These are phyloP conservation scores for Sycobia sp. DNA, from an alignment of 1,140 invertebrate genomes.

Conservation along the genomic window DNA sequence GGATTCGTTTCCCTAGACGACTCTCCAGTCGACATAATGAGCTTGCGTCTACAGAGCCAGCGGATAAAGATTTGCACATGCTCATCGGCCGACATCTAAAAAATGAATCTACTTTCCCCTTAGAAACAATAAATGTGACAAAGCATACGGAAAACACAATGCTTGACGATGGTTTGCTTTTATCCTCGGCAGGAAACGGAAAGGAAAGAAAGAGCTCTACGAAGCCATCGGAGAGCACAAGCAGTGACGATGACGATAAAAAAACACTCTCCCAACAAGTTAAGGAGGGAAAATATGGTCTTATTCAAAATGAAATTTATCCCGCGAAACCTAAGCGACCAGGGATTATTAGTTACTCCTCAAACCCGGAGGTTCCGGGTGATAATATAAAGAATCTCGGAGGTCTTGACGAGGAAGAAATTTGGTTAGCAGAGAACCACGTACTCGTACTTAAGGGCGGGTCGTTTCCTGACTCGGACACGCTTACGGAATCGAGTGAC, in stretches of 20 bases:
- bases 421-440: conserved; percentile 89
- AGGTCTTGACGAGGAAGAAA: conserved; percentile 81
- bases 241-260: conserved; percentile 74
- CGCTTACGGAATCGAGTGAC: conserved; percentile 46
- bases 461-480: conserved; percentile 64
- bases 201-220: conserved; percentile 59
- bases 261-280: conserved; percentile 85
- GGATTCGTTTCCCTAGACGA: conserved; percentile 21
- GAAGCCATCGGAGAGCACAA: conserved; percentile 39
- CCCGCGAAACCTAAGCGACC: conserved; percentile 70
- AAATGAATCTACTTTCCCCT: background rate
- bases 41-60: conserved; percentile 44
- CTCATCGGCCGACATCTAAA: conserved; percentile 68
- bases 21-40: conserved; percentile 37
- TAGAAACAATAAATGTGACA: background rate
- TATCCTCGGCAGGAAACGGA: conserved; percentile 70
- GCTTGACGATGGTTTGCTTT: conserved; percentile 64
- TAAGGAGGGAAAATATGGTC: conserved; percentile 84
- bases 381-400: conserved; percentile 80
- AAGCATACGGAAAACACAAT: conserved; percentile 42
- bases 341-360: conserved; percentile 79
- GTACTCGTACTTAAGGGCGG: conserved; percentile 83
- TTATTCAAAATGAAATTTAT: conserved; percentile 85
- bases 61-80: conserved; percentile 57
- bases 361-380: conserved; percentile 77